Conservation (phyloP, 2,888 invertebrate genomes). For the Eulithis testata region DNA sequence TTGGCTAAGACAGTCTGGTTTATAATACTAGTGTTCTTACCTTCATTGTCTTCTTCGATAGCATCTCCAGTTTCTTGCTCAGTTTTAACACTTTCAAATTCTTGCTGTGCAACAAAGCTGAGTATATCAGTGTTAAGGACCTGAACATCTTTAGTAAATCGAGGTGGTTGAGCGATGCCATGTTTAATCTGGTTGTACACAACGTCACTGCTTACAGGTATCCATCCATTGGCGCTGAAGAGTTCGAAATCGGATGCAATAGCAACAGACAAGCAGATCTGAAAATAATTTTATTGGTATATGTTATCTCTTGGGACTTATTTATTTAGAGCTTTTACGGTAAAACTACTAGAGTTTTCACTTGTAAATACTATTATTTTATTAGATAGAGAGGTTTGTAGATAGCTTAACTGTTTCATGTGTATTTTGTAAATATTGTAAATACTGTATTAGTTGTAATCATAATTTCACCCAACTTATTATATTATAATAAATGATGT, state of each 20-base stretch:
- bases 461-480: too few relatives aligned
- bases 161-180: background rate
- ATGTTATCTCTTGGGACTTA: too few relatives aligned
- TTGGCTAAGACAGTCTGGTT: too few relatives aligned
- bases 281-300: slow-evolving; percentile 26
- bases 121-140: slow-evolving; percentile 23
- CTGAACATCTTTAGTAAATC: slow-evolving; percentile 14
- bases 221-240: slow-evolving; percentile 34
- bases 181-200: slow-evolving; percentile 34
- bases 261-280: slow-evolving; percentile 21
- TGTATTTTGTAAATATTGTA: too few relatives aligned
- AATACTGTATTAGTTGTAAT: too few relatives aligned
- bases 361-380: too few relatives aligned
- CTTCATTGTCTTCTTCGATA: slow-evolving; percentile 1
- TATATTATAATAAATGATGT: too few relatives aligned
- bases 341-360: too few relatives aligned
- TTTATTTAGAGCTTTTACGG: too few relatives aligned
- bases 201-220: slow-evolving; percentile 35
- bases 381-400: too few relatives aligned
- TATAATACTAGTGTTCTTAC: slow-evolving; percentile 2
- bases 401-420: too few relatives aligned
- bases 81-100: background rate
- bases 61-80: background rate
- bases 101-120: background rate
- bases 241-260: slow-evolving; percentile 22